phyloP scores from a whole-genome alignment of 2,888 invertebrate genomes.

The Brachyopa scutellaris region DNA sequence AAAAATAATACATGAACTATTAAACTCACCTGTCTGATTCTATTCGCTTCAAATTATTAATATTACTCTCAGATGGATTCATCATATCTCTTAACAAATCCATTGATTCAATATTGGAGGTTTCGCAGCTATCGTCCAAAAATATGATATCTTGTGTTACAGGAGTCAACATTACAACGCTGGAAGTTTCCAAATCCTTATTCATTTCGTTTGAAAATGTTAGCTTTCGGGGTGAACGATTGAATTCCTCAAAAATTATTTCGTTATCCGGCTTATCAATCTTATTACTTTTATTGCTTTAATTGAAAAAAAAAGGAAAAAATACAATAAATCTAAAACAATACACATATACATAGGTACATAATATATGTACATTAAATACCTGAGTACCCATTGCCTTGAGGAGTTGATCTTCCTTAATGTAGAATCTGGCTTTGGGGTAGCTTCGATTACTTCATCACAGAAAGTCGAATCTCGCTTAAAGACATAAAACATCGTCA shows the following conservation, averaged over 20 bases:
- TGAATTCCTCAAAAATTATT: too few relatives aligned
- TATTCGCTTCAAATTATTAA: slow-evolving; percentile 74
- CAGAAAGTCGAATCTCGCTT: slow-evolving; percentile 69
- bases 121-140: slow-evolving; percentile 76
- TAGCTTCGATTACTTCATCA: slow-evolving; percentile 77
- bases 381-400: slow-evolving; percentile 75
- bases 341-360: not conserved
- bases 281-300: slow-evolving; percentile 5
- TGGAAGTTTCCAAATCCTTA: slow-evolving; percentile 62
- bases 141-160: slow-evolving; percentile 79
- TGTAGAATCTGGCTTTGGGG: slow-evolving; percentile 75
- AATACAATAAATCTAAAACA: too few relatives aligned
- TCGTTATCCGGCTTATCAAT: too few relatives aligned
- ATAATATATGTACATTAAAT: slow-evolving; percentile 44
- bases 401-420: slow-evolving; percentile 73
- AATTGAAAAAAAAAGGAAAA: too few relatives aligned
- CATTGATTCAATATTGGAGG: slow-evolving; percentile 74
- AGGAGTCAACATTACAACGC: slow-evolving; percentile 78
- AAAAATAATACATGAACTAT: not conserved
- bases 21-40: slow-evolving; percentile 75
- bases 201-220: too few relatives aligned
- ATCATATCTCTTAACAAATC: slow-evolving; percentile 75
- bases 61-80: slow-evolving; percentile 61
- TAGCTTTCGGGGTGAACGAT: too few relatives aligned
- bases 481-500: too few relatives aligned